These are phyloP conservation scores for Lissonota sp. DNA, from an alignment of 2,888 invertebrate species.

Conservation along the genomic window DNA sequence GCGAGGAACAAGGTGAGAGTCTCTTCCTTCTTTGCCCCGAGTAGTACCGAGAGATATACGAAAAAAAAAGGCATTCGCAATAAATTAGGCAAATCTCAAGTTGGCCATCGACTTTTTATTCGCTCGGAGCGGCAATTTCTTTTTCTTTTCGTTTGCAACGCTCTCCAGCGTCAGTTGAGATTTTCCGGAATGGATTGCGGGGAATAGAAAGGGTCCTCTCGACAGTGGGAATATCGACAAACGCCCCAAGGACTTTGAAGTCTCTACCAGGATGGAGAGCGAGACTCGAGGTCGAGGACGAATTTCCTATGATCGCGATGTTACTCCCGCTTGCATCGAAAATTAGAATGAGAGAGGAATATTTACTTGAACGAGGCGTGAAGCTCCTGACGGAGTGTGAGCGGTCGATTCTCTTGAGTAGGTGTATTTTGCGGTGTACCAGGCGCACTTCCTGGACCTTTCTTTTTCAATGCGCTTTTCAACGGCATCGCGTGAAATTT, in stretches of 20 bases:
- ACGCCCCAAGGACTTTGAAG: conserved; percentile 43
- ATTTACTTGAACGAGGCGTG: conserved; percentile 93
- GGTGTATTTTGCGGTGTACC: conserved; percentile 89
- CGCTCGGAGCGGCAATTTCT: not conserved
- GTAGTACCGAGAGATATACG: not conserved
- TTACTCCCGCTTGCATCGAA: conserved; percentile 10
- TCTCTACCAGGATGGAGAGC: not conserved
- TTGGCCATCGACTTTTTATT: conserved; percentile 38
- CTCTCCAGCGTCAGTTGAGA: conserved; percentile 14
- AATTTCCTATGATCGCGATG: conserved; percentile 44
- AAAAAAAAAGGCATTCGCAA: conserved; percentile 33
- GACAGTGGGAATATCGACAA: conserved; percentile 56
- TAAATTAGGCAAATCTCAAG: conserved; percentile 33
- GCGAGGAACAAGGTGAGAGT: not conserved
- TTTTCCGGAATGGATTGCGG: conserved; percentile 3
- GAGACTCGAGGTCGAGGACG: conserved; percentile 48
- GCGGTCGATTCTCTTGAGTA: conserved; percentile 89
- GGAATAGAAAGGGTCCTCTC: conserved; percentile 15
- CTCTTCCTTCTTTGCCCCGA: not conserved
- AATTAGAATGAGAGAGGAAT: not conserved
- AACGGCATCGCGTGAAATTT: conserved; percentile 95
- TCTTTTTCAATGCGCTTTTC: conserved; percentile 96
- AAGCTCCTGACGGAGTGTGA: conserved; percentile 90
- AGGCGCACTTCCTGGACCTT: conserved; percentile 87
- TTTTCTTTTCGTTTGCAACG: conserved; percentile 20